Base-by-base conservation (phyloP, 2,888 invertebrate species). In the Oxycera nigricornis region DNA sequence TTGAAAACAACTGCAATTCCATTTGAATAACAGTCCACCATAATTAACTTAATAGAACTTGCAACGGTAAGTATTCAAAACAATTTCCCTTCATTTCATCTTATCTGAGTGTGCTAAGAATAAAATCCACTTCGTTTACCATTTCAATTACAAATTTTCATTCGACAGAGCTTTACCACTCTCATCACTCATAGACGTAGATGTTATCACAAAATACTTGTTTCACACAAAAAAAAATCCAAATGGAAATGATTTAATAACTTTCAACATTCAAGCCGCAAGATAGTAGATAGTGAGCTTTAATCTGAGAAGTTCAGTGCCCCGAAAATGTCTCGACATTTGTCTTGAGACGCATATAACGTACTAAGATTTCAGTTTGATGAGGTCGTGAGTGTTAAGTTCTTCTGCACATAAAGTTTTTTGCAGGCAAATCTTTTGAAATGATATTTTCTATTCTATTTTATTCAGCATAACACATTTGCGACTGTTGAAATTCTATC, bases 181-280 rank as follows among this genome's bases (percentile, higher is more conserved):
- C 14, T 14, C 59, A 24, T 59, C 28, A 28, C 22, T 30, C 7
- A 14, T n/a, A 14, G 4, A 14, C 46, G 46, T 46, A 22, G 41
- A 46, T 22, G 41, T 67, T 67, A 67, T 67, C 67, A 41, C 14
- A 26, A 41, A 2, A 17, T 28, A 35, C 17, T n/a, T n/a, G n/a
- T n/a, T n/a, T n/a, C n/a, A n/a, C 2, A 26, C 26, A 50, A 50
- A 70, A 26, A 67, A n/a, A 67, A 41, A 52, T 3, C 17, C 4
- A 65, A 65, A 65, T 65, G 65, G 41, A 65, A 65, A 65, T 65
- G 65, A 65, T 65, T 65, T 30, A 65, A 65, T 65, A 65, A 65
- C 41, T 65, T 30, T 65, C 2, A 31, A 70, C 70, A 70, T 70
- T 55, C 52, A 70, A 70, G 70, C 55, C 70, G 52, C 70, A 70